Evolutionary conservation across 2,113 vertebrate genomes (phyloP).

Genomic region (Anarrhichthys ocellatus): DNA sequence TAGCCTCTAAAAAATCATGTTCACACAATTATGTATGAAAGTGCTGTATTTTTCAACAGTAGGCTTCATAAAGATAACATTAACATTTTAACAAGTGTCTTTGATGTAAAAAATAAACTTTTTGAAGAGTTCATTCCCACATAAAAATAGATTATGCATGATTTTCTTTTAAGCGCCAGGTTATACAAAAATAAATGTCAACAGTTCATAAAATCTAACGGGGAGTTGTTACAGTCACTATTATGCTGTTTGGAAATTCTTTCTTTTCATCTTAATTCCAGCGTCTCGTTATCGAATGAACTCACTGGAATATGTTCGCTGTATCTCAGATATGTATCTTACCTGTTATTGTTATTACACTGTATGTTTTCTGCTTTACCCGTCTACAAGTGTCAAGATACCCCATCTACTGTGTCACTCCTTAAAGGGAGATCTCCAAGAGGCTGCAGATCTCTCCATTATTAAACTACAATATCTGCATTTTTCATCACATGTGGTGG

Average conservation of each 20-base stretch:
- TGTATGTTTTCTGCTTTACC: neutral
- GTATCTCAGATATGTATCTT: no score
- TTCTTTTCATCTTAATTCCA: neutral
- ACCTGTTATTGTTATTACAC: neutral
- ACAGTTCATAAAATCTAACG: neutral
- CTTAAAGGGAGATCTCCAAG: neutral
- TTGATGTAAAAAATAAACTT: conserved; percentile 3
- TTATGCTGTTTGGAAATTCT: neutral
- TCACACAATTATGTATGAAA: conserved; percentile 30
- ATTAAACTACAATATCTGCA: neutral
- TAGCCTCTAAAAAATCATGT: neutral
- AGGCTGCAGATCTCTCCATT: neutral
- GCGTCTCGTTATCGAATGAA: neutral
- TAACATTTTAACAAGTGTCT: conserved; percentile 12
- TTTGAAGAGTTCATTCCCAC: conserved; percentile 3
- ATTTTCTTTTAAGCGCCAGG: neutral
- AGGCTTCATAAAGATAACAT: conserved; percentile 32
- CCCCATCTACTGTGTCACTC: neutral
- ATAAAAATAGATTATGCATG: conserved; percentile 1
- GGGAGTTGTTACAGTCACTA: neutral
- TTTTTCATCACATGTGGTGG: neutral
- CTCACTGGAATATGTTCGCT: neutral
- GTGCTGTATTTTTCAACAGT: neutral
- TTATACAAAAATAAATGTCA: conserved; percentile 12
- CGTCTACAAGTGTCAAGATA: neutral